Percentiles rank a stretch among this genome's conserved stretches.
phyloP scores from a whole-genome alignment of 2,113 vertebrate genomes.

The Pantherophis guttatus region DNA sequence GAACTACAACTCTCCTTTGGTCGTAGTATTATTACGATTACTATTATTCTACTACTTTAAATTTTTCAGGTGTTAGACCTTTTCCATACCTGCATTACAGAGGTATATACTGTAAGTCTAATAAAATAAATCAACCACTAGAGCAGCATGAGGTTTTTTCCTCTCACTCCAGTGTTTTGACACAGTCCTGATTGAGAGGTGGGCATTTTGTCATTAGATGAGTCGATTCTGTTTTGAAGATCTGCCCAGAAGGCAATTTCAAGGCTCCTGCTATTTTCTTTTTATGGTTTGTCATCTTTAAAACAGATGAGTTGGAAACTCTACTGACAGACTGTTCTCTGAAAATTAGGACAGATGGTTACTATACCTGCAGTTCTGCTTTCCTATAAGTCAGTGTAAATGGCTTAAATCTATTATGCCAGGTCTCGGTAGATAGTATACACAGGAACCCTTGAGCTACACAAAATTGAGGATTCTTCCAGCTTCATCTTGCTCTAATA shows the following conservation, averaged over 20 bases:
- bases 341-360: background rate
- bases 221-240: slow-evolving; percentile 2
- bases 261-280: background rate
- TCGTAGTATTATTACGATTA: background rate
- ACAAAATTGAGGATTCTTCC: background rate
- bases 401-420: background rate
- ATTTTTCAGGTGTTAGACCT: background rate
- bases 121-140: background rate
- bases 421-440: background rate
- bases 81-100: background rate
- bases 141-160: background rate
- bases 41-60: background rate
- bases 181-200: background rate
- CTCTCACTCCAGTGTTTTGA: background rate
- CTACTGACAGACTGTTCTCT: background rate
- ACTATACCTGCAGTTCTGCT: background rate
- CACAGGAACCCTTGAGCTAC: background rate
- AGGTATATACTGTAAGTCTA: background rate
- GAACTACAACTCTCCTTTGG: background rate
- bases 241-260: background rate
- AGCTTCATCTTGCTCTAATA: background rate
- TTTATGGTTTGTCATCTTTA: background rate
- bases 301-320: background rate
- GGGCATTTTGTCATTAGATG: slow-evolving; percentile 19
- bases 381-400: background rate